phyloP scores from a whole-genome alignment of 2,113 vertebrate genomes.

The Pipra filicauda region DNA sequence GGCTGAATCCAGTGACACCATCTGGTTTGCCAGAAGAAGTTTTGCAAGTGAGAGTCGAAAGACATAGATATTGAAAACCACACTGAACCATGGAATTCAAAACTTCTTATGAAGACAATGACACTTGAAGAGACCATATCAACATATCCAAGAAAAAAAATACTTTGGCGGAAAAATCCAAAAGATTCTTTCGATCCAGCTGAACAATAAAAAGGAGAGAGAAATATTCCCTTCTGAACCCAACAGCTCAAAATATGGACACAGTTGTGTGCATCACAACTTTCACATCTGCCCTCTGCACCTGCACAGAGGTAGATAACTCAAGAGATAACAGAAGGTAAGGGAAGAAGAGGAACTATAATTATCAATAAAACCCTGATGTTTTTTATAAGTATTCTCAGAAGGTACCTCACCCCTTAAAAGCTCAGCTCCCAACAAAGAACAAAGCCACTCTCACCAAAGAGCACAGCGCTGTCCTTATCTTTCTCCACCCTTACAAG shows the following conservation, averaged over 20 bases:
- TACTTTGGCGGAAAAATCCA: neutral
- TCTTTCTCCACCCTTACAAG: neutral
- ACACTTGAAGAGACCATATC: neutral
- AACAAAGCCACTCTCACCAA: fast-evolving
- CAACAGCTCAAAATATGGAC: neutral
- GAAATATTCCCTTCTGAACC: neutral
- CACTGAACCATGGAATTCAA: neutral
- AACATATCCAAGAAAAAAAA: neutral
- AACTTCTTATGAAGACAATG: neutral
- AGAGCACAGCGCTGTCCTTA: neutral
- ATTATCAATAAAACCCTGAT: neutral
- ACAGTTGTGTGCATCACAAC: neutral
- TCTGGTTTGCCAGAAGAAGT: neutral
- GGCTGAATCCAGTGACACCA: neutral
- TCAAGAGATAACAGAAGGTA: neutral
- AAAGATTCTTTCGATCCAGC: neutral
- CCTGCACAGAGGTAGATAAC: neutral
- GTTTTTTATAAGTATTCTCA: neutral
- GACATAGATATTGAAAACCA: neutral
- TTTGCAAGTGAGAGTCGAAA: neutral
- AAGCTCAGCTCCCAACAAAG: neutral
- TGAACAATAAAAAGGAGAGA: neutral
- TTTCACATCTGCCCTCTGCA: neutral
- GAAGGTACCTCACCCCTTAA: neutral
- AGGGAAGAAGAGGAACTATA: neutral